Evolutionary conservation across 1,140 invertebrate species (phyloP).

Genomic region (Neomicropteryx cornuta): DNA sequence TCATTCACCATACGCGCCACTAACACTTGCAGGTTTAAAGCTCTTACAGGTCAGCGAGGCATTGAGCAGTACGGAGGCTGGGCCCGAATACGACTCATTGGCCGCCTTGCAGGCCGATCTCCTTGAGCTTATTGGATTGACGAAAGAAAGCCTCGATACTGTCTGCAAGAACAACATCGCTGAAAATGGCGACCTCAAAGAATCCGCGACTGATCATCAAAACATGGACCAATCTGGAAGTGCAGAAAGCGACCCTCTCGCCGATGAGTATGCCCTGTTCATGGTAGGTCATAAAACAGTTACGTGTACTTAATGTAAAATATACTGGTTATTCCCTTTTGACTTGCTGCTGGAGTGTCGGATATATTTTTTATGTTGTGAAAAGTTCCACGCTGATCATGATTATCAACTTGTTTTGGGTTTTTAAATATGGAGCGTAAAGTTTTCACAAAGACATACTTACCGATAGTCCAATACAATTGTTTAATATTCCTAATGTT

Average conservation of each 20-base stretch:
- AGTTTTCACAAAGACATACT: no score
- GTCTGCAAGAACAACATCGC: constrained; percentile 15
- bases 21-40: constrained; percentile 33
- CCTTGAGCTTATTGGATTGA: constrained; percentile 51
- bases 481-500: no score
- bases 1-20: constrained; percentile 11
- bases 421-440: no score
- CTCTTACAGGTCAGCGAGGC: constrained; percentile 47
- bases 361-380: constrained; percentile 12
- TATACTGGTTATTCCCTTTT: constrained; percentile 2
- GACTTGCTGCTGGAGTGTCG: constrained; percentile 4
- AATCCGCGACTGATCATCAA: constrained; percentile 8
- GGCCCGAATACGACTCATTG: constrained; percentile 43
- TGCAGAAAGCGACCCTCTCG: constrained; percentile 30
- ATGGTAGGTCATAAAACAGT: constrained; percentile 36
- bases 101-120: constrained; percentile 48
- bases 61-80: constrained; percentile 33
- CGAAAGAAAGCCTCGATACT: constrained; percentile 42
- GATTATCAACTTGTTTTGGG: no score
- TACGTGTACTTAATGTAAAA: constrained; percentile 7
- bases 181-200: constrained; percentile 9
- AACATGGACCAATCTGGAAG: constrained; percentile 14
- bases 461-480: no score
- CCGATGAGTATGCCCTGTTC: constrained; percentile 59
- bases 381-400: no score